Evolutionary conservation across 1,140 invertebrate genomes (phyloP), one percentile per base, ranked within the genome.

Genomic region (Subanguina moxae): DNA sequence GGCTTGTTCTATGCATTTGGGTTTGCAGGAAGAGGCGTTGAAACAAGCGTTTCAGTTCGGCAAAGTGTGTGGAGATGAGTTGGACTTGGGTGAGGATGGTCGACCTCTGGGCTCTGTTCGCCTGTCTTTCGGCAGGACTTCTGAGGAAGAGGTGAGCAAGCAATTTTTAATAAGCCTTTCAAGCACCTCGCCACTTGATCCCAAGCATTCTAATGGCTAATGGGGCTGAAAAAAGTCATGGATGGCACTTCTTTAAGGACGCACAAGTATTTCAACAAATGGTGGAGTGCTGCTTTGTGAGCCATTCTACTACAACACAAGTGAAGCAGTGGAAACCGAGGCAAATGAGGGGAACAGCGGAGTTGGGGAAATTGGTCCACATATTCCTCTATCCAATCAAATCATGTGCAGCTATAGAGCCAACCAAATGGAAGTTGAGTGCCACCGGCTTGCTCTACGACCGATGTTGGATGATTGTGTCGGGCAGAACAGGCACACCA

Each of bases 51-150:
- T 75, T 19, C 75, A 89, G 88, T 87, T 89, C 42, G 93, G 93
- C 8, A 94, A 95, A 83, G 88, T 90, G 38, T 97, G 94, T 85
- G 92, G 93, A 0, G 93, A 96, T 82, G 87, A 89, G 65, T 86
- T 87, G 63, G 94, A 97, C 85, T 83, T 96, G 28, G 86, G 96
- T n/a, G 87, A 93, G 83, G 48, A 52, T 19, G 92, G 90, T 0
- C 85, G 84, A 75, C 93, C 94, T 1, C 94, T 92, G 0, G 94
- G 94, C 45, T 91, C 92, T 13, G 87, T 97, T 1, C 86, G 94
- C 76, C 87, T 92, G 7, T 96, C 93, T 0, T 93, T 96, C 84
- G 93, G 93, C n/a, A 93, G 93, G 72, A 90, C 90, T 87, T 93
- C 91, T 0, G 88, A 87, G 0, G 83, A 86, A 46, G 75, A 86